Evolutionary conservation across 2,113 vertebrate species (phyloP), one percentile per base, ranked within the genome.

Genomic region (Emydocephalus ijimae): DNA sequence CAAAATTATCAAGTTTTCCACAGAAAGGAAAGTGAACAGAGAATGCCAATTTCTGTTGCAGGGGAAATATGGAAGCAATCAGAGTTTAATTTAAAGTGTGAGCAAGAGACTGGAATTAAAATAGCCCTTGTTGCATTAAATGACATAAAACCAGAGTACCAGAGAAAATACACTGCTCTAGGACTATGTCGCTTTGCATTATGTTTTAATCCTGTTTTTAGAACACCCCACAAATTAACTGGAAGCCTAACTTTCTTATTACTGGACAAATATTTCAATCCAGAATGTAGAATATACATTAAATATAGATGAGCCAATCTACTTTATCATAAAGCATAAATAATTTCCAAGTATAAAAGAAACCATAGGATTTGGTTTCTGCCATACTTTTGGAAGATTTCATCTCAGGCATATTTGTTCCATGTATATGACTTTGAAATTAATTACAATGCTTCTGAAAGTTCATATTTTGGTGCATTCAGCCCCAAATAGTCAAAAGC

Each of bases 381-480:
- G 56, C 50, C 56, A 45, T 43, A 87, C 43, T 61, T 18, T 54
- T 89, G 3, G 5, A 81, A 43, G 29, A 48, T 52, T 90, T 23
- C n/a, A 15, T 23, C 81, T 64, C 48, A 90, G 34, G 18, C 9
- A 29, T 87, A 23, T 43, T 18, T 24, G 24, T 64, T 59, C 90
- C 29, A 87, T 29, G 4, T 24, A 23, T 50, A 81, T 87, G 61
- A 64, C 56, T 64, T 90, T 24, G 56, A 45, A 69, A 91, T 59
- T 7, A 48, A 86, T 39, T 91, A 54, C 48, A 56, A 5, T 0
- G 9, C 0, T 0, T 87, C 92, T 87, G 85, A 23, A 3, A 39
- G 15, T 61, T 5, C 8, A 0, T 29, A 1, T 1, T 0, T 20
- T 64, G 87, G 0, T 54, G 92, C 64, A 7, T 45, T 74, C 92